phyloP scores from a whole-genome alignment of 2,888 invertebrate species.

The Pelosia muscerda region DNA sequence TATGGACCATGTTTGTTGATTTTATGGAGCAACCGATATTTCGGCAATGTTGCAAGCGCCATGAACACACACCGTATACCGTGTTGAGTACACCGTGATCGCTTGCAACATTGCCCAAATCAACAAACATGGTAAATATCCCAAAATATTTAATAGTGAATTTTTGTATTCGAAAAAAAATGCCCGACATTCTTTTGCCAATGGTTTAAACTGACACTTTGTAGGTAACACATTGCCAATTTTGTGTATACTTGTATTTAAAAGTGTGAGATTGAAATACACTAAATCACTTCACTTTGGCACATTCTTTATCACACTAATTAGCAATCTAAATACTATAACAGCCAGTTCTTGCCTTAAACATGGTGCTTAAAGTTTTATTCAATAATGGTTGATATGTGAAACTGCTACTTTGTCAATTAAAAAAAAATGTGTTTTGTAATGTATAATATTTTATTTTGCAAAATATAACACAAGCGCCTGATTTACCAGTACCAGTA shows the following conservation, averaged over 20 bases:
- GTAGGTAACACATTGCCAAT: neutral
- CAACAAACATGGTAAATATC: no score
- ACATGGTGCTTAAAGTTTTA: constrained; percentile 28
- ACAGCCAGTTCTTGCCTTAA: constrained; percentile 23
- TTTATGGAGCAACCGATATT: no score
- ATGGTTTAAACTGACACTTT: no score
- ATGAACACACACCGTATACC: no score
- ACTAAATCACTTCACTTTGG: neutral
- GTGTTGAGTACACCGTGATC: no score
- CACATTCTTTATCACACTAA: neutral
- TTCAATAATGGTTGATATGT: constrained; percentile 40
- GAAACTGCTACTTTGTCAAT: constrained; percentile 27
- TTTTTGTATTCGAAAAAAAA: no score
- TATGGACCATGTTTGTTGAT: no score
- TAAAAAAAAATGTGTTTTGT: constrained; percentile 17
- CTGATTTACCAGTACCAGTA: no score
- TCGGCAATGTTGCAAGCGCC: no score
- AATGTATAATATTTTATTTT: constrained; percentile 25
- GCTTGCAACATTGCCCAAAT: no score
- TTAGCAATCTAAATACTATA: neutral
- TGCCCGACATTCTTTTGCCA: no score
- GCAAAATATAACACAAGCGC: constrained; percentile 22
- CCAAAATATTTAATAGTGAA: no score
- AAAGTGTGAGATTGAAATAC: neutral
- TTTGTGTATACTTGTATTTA: neutral